phyloP scores from a whole-genome alignment of 2,888 invertebrate genomes.

The Drosophila kanekoi region DNA sequence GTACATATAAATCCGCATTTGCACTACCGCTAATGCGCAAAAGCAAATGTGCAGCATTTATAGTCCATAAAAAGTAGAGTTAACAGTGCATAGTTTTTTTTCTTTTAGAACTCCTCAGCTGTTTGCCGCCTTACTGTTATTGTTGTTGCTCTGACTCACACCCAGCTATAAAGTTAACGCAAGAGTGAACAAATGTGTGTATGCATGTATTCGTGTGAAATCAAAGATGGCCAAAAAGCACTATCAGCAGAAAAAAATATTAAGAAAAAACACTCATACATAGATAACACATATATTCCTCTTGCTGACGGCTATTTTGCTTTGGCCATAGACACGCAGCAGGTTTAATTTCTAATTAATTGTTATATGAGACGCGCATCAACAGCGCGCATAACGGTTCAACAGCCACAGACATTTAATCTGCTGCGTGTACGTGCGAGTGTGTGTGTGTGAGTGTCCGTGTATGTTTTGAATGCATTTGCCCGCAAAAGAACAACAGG shows the following conservation, averaged over 20 bases:
- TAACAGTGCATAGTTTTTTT: conserved; percentile 19
- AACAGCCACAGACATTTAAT: conserved; percentile 63
- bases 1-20: background rate
- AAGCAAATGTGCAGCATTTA: conserved; percentile 15
- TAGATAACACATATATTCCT: conserved; percentile 41
- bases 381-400: conserved; percentile 56
- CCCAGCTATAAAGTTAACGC: conserved; percentile 61
- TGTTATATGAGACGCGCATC: conserved; percentile 51
- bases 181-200: conserved; percentile 53
- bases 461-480: conserved; percentile 61
- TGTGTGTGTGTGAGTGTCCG: conserved; percentile 12
- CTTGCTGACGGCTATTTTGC: conserved; percentile 4
- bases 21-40: conserved; percentile 34
- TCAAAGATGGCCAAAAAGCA: conserved; percentile 61
- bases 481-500: conserved; percentile 35
- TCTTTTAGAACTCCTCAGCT: conserved; percentile 58
- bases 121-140: conserved; percentile 45
- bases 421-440: conserved; percentile 17
- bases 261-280: conserved; percentile 13
- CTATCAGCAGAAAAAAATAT: conserved; percentile 53
- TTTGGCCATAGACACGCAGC: conserved; percentile 42
- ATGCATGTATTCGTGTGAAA: conserved; percentile 31
- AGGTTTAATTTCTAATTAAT: conserved; percentile 53
- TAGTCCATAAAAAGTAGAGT: conserved; percentile 1
- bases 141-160: conserved; percentile 61